Evolutionary conservation across 2,888 invertebrate species (phyloP).

Genomic region (Mamestra brassicae): DNA sequence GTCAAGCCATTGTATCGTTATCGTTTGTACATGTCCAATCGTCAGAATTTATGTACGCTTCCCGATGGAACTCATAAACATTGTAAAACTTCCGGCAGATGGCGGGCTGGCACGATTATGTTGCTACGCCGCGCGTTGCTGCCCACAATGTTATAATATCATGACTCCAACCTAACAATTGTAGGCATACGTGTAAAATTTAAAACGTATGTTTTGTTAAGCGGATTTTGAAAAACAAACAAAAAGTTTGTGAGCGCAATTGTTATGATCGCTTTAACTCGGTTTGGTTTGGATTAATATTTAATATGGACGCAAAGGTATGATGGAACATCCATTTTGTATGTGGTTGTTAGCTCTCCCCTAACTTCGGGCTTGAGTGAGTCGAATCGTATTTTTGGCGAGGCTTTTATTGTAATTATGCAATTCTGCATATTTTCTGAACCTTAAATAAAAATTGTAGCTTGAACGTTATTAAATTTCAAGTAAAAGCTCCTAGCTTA

Average conservation of each 20-base stretch:
- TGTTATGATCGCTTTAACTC: conserved; percentile 67
- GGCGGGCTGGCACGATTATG: conserved; percentile 85
- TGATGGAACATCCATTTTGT: conserved; percentile 61
- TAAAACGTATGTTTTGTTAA: conserved; percentile 77
- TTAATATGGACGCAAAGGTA: conserved; percentile 63
- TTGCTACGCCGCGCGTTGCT: conserved; percentile 66
- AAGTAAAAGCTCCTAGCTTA: conserved; percentile 21
- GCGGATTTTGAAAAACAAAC: conserved; percentile 75
- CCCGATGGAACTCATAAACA: conserved; percentile 89
- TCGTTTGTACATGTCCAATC: conserved; percentile 82
- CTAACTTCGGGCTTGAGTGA: conserved; percentile 41
- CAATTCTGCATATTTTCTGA: conserved; percentile 6
- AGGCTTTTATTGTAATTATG: conserved; percentile 8
- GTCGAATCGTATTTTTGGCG: conserved; percentile 34
- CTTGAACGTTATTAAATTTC: conserved; percentile 9
- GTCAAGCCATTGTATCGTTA: conserved; percentile 82
- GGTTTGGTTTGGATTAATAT: conserved; percentile 68
- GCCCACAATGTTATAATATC: conserved; percentile 68
- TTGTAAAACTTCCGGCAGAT: conserved; percentile 90
- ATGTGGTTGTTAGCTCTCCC: conserved; percentile 49
- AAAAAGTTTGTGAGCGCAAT: conserved; percentile 65
- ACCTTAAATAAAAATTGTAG: not conserved
- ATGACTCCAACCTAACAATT: conserved; percentile 73
- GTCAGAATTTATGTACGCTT: conserved; percentile 87
- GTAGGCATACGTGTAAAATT: conserved; percentile 75